Base-by-base conservation (phyloP, 1,140 invertebrate genomes). In the Anoplophora glabripennis region DNA sequence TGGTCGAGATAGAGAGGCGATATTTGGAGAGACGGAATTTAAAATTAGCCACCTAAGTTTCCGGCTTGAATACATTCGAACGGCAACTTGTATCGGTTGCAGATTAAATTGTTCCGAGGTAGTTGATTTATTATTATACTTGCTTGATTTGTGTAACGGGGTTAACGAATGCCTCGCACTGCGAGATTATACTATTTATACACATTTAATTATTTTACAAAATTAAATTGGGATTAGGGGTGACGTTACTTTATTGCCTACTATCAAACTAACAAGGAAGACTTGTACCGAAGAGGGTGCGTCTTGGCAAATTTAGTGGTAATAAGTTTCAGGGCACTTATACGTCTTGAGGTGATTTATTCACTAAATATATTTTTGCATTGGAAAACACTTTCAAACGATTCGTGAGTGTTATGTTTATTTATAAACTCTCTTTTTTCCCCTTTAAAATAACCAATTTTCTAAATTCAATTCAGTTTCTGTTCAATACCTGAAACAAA, bases 21-120 rank as follows among this genome's bases (percentile, higher is more conserved):
- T 3, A 28, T 28, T 28, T 5, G 21, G 21, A 3, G 2, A 28
- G 21, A 28, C 21, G 21, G 5, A 28, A 28, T 28, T 28, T 28
- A 28, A 28, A 28, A 28, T 28, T 28, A 28, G 21, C 21, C 3
- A 28, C 21, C 21, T 28, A 28, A 28, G 21, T 28, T 28, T 28
- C 21, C 5, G 5, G 21, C 53, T 54, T 49, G 35, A 60, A 60
- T 53, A 53, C 51, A 59, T 59, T 59, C 52, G 45, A 59, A 46
- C 58, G 53, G 54, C 45, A 62, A 62, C 33, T 33, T 37, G 61
- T 55, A 63, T 63, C 61, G 49, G 53, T 56, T 60, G 46, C 46
- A 58, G 58, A 64, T 64, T 64, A 64, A 55, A 61, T 61, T 64
- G 63, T 64, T 61, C 53, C 57, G 57, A 60, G 63, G 63, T 64